These are phyloP conservation scores for Valencia hispanica DNA, from an alignment of 2,797 vertebrate species.

Conservation along the genomic window DNA sequence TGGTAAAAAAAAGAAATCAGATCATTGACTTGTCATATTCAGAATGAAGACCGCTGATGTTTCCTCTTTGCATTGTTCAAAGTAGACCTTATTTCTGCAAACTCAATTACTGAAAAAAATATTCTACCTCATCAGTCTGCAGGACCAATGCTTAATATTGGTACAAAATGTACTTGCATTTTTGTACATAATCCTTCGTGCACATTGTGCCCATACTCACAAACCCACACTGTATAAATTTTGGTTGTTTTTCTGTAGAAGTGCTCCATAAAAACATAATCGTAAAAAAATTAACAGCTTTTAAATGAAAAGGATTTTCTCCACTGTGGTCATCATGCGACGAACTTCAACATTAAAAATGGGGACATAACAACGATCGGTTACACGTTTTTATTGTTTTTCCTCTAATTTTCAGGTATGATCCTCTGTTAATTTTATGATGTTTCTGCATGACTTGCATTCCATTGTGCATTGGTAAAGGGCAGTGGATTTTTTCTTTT, in stretches of 20 bases:
- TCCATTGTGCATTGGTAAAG: constrained; percentile 59
- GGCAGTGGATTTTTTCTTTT: constrained; percentile 44
- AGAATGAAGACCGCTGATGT: not conserved
- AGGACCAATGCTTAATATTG: not conserved
- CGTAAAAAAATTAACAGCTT: constrained; percentile 13
- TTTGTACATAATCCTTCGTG: not conserved
- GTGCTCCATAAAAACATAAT: constrained; percentile 18
- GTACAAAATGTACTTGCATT: not conserved
- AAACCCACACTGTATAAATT: not conserved
- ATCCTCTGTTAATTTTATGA: constrained; percentile 48
- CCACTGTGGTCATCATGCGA: constrained; percentile 30
- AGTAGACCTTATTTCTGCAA: not conserved
- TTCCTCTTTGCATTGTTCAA: not conserved
- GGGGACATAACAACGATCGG: too few species aligned
- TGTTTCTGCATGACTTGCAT: constrained; percentile 63
- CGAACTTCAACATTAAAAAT: constrained; percentile 42
- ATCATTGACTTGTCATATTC: not conserved
- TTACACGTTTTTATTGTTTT: constrained; percentile 61
- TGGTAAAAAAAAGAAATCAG: not conserved
- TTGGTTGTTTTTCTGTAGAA: constrained; percentile 9
- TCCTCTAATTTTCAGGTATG: constrained; percentile 61
- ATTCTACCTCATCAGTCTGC: not conserved
- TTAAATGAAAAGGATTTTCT: constrained; percentile 28
- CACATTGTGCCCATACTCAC: not conserved
- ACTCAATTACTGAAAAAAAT: not conserved